Base-by-base conservation (phyloP, 2,797 vertebrate genomes). In the Amazona finschi region DNA sequence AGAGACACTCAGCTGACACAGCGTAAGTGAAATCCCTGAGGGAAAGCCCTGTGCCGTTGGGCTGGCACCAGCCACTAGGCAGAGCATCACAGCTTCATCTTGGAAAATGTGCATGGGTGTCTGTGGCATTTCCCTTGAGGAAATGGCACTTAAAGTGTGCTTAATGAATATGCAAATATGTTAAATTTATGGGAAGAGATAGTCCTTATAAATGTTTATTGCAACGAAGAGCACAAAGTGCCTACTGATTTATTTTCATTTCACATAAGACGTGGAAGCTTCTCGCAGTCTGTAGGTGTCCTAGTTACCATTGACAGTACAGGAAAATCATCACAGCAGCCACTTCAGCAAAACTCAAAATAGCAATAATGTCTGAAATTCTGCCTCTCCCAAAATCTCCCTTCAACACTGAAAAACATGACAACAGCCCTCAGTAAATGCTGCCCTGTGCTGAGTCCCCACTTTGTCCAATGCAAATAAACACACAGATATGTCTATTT, bases 221-320 rank as follows among this genome's bases (percentile, higher is more conserved):
- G 3, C 44, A 70, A 47, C 12, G 47, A 81, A 57, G 82, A 88
- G 64, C 39, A 44, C 28, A 28, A 93, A 78, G 44, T 91, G 79
- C 85, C 81, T 76, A 64, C 58, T 57, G 62, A 57, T 78, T 85
- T 90, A 78, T 87, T 89, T 85, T 93, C 62, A 78, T 81, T 66
- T 33, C 65, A 75, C 30, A 2, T 64, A 91, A 78, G 31, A 62
- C 0, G 4, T 75, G 62, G 43, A 87, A 66, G 82, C 11, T 83
- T 92, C 69, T 49, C 5, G 1, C 33, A 82, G 57, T 53, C 53
- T 85, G 44, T 80, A 72, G 28, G 44, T 72, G 79, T 62, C 33
- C 22, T 81, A 43, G 9, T 53, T 85, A 84, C 16, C 36, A 3
- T 9, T 8, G 3, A n/a, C 39, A 67, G 55, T 9, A 52, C 50